A percentile compares a stretch with the other conserved stretches of the same genome.
phyloP scores from a whole-genome alignment of 2,888 invertebrate genomes.

The Tholera decimalis region DNA sequence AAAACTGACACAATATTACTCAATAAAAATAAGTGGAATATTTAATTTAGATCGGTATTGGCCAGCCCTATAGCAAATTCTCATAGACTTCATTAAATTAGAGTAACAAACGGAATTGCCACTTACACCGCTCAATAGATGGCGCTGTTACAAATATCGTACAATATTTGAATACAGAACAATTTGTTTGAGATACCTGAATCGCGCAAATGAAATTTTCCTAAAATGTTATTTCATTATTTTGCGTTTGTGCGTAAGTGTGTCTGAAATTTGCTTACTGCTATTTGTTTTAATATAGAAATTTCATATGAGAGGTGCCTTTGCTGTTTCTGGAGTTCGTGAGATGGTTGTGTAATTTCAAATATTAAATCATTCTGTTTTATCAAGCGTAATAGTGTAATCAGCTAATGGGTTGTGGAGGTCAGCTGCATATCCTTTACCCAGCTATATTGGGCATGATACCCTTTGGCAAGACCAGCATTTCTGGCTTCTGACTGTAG shows the following conservation, averaged over 20 bases:
- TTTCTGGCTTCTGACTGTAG: no score
- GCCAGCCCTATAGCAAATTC: slow-evolving; percentile 40
- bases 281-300: slow-evolving; percentile 17
- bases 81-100: slow-evolving; percentile 45
- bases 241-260: slow-evolving; percentile 19
- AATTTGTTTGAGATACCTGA: slow-evolving; percentile 34
- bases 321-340: slow-evolving; percentile 6
- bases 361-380: no score
- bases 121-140: slow-evolving; percentile 46
- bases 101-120: slow-evolving; percentile 36
- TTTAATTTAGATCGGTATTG: slow-evolving; percentile 20
- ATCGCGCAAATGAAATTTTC: slow-evolving; percentile 39
- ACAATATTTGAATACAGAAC: slow-evolving; percentile 39
- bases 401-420: no score
- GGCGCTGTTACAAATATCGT: slow-evolving; percentile 39
- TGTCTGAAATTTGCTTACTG: slow-evolving; percentile 4
- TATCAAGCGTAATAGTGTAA: no score
- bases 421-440: no score
- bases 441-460: no score
- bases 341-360: not conserved
- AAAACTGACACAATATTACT: no score
- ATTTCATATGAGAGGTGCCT: slow-evolving; percentile 14
- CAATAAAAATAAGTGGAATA: not conserved
- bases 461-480: no score
- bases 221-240: slow-evolving; percentile 46